These are phyloP conservation scores for Colaptes auratus DNA, from an alignment of 2,113 vertebrate species.

Conservation along the genomic window DNA sequence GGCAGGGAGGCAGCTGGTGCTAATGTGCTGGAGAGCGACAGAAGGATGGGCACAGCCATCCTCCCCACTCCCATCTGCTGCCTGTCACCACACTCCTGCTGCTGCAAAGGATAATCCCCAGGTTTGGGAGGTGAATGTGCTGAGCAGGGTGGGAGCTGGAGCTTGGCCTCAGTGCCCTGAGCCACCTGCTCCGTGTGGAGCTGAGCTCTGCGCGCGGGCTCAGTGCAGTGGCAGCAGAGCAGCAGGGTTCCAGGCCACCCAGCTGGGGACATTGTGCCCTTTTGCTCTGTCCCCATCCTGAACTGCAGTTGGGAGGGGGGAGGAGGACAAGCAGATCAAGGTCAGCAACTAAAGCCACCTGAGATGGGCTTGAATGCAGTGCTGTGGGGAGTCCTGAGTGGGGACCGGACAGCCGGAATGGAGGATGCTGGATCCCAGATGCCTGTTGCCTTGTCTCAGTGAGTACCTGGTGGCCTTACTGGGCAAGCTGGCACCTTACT, in stretches of 20 bases:
- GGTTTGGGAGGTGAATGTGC: background rate
- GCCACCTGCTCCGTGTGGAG: background rate
- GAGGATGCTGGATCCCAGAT: background rate
- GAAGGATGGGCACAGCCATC: background rate
- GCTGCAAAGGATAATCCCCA: background rate
- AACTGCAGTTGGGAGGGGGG: background rate
- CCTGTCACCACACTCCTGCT: background rate
- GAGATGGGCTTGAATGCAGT: background rate
- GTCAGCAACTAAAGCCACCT: background rate
- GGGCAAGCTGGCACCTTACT: background rate
- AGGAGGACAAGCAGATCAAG: background rate
- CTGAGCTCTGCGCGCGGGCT: background rate
- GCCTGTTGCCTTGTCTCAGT: background rate
- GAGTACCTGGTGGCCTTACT: background rate
- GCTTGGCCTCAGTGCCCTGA: background rate
- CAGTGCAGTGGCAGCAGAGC: background rate
- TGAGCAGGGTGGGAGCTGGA: background rate
- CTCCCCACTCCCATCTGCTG: constrained; percentile 18
- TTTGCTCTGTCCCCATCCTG: background rate
- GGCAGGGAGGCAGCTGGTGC: constrained; percentile 12
- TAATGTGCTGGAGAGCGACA: background rate
- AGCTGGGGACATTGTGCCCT: background rate
- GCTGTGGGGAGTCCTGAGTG: background rate
- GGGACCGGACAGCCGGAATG: background rate
- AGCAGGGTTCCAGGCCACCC: background rate